Conservation (phyloP, 2,888 invertebrate species). For the Eupelmus urozonus region DNA sequence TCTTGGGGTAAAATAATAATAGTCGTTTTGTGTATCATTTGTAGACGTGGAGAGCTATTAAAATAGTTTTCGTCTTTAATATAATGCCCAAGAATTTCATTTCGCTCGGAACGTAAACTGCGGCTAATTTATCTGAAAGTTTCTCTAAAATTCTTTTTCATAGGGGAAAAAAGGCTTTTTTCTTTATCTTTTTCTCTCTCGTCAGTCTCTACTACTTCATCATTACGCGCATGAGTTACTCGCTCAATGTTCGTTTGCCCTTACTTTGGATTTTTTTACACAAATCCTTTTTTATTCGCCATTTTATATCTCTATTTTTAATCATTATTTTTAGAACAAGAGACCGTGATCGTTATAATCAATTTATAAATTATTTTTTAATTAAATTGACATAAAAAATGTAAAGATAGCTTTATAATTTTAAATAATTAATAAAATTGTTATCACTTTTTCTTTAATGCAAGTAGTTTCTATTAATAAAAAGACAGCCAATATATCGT, state of each 20-base stretch:
- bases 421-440: too few relatives aligned
- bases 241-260: background rate
- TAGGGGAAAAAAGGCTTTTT: background rate
- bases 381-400: too few relatives aligned
- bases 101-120: background rate
- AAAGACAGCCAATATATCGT: too few relatives aligned
- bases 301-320: background rate
- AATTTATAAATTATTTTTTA: too few relatives aligned
- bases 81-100: background rate
- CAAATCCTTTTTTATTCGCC: background rate
- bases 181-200: background rate
- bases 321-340: background rate
- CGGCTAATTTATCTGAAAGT: conserved; percentile 17
- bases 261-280: conserved; percentile 19
- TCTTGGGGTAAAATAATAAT: too few relatives aligned
- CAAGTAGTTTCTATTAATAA: too few relatives aligned
- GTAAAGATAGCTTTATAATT: too few relatives aligned
- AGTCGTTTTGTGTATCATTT: too few relatives aligned
- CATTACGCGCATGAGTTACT: background rate
- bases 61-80: too few relatives aligned
- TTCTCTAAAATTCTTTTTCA: background rate
- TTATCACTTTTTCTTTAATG: too few relatives aligned
- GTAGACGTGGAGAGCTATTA: too few relatives aligned
- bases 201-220: conserved; percentile 6
- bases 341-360: too few relatives aligned